Conservation (phyloP, 1,140 invertebrate genomes). For the Anthonomus grandis region DNA sequence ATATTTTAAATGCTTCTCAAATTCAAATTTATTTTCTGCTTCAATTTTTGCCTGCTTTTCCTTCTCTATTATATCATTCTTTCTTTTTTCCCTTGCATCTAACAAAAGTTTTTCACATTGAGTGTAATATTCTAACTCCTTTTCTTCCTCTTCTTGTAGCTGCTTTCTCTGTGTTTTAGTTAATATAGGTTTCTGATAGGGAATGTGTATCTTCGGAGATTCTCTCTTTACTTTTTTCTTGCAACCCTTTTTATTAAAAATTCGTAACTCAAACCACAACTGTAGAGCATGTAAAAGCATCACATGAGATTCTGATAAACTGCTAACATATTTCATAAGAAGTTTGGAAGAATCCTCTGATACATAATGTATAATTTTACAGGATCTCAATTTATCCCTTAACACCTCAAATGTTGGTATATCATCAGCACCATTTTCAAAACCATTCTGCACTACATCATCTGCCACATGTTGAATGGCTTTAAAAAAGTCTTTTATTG, state of each 20-base stretch:
- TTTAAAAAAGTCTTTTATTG: constrained; percentile 36
- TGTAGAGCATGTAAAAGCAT: constrained; percentile 43
- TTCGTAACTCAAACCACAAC: constrained; percentile 41
- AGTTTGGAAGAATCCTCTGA: constrained; percentile 32
- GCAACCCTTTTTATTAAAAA: constrained; percentile 18
- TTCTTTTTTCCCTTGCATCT: no score
- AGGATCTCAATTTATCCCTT: constrained; percentile 37
- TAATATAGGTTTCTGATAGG: no score
- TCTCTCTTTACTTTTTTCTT: no score
- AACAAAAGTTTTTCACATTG: no score
- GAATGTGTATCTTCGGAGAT: no score
- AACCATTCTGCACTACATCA: constrained; percentile 15
- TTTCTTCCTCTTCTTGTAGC: no score
- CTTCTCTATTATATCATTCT: no score
- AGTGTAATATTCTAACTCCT: no score
- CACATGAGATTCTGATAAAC: constrained; percentile 40
- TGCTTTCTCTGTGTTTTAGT: no score
- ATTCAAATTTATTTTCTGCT: no score
- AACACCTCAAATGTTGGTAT: constrained; percentile 24
- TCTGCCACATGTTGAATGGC: constrained; percentile 12
- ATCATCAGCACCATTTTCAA: constrained; percentile 16
- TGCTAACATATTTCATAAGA: constrained; percentile 41
- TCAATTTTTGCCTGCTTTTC: no score
- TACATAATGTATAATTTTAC: constrained; percentile 39
- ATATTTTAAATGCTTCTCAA: no score